A percentile compares a stretch with the other conserved stretches of the same genome.
These are phyloP conservation scores for Nasua narica DNA, from an alignment of 2,797 vertebrate genomes.

Conservation along the genomic window DNA sequence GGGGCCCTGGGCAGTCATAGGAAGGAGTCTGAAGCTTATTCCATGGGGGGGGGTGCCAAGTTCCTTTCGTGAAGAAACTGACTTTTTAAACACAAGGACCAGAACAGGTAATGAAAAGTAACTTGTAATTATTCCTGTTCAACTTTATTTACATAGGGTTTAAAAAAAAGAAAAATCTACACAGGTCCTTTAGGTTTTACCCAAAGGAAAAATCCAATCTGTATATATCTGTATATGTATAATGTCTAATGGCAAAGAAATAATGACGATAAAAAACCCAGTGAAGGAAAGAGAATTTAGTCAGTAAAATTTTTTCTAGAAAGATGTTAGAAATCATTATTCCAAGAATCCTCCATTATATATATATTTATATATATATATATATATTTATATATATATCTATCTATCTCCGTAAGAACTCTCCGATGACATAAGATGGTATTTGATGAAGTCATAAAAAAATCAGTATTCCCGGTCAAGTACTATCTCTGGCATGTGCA, in stretches of 20 bases:
- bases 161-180: neutral
- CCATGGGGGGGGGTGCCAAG: neutral
- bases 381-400: neutral
- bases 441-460: neutral
- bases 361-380: no score
- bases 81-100: neutral
- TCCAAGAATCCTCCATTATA: neutral
- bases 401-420: neutral
- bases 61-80: neutral
- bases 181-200: neutral
- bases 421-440: neutral
- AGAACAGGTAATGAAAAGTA: neutral
- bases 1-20: neutral
- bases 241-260: neutral
- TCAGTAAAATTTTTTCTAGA: neutral
- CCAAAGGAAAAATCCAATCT: neutral
- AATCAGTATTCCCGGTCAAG: neutral
- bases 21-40: neutral
- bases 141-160: neutral
- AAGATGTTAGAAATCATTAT: neutral
- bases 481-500: neutral
- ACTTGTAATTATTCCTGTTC: neutral
- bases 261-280: slow-evolving; percentile 5
- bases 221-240: neutral
- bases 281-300: neutral